Conservation (phyloP, 2,797 vertebrate species). For the Crenuchus spilurus region DNA sequence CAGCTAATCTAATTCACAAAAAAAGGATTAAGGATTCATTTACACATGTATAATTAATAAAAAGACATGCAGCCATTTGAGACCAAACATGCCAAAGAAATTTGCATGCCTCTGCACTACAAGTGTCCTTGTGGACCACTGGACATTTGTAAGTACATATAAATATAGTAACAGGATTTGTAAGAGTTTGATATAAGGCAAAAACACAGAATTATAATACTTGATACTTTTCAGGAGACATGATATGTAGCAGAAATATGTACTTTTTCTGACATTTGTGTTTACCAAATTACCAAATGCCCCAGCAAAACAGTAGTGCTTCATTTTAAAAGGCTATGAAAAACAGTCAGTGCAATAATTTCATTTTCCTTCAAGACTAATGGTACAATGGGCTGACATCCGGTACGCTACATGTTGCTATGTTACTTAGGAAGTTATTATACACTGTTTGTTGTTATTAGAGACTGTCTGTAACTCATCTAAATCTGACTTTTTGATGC, state of each 20-base stretch:
- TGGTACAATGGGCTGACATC: too few species aligned
- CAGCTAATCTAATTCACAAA: conserved; percentile 1
- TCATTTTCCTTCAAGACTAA: too few species aligned
- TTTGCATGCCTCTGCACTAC: background rate
- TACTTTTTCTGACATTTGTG: background rate
- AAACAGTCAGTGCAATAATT: too few species aligned
- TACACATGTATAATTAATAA: conserved; percentile 34
- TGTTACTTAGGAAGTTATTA: too few species aligned
- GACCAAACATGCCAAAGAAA: background rate
- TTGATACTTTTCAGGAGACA: too few species aligned
- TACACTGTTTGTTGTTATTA: background rate
- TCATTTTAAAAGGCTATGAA: too few species aligned
- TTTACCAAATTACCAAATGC: background rate
- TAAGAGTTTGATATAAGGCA: background rate
- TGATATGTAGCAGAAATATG: background rate
- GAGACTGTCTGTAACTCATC: background rate
- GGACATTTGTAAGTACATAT: conserved; percentile 1
- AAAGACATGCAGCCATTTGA: conserved; percentile 1
- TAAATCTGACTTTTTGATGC: background rate
- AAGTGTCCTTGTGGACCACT: background rate
- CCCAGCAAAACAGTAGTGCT: background rate
- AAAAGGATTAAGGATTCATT: conserved; percentile 16
- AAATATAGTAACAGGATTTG: conserved; percentile 12
- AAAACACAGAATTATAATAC: background rate
- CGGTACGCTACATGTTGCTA: too few species aligned